Base-by-base conservation (phyloP, 2,888 invertebrate genomes). In the Cecidostiba fungosa region DNA sequence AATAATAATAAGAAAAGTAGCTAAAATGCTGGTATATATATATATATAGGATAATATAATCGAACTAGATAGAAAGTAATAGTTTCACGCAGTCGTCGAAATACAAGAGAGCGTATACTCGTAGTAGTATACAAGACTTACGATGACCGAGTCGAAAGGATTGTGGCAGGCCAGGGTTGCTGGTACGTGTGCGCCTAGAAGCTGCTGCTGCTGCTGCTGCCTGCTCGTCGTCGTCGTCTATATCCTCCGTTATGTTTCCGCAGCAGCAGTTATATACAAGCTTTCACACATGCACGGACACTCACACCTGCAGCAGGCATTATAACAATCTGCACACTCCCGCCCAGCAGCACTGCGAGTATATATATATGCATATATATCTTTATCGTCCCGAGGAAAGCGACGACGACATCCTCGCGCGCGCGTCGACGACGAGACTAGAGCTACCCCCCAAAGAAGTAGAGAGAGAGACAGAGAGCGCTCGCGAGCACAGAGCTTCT, bases 91-190 rank as follows among this genome's bases (percentile, higher is more conserved):
- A 3, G 29, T 54, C 12, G 16, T 39, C 16, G 66, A n/a, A 32
- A 10, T 29, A 0, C 1, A n/a, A 5, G 8, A 39, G 59, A 70
- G 29, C 12, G 54, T 66, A 39, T 8, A 14, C 29, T 12, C 32
- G 76, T 62, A 69, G 43, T 29, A n/a, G 19, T 10, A 10, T 5
- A 54, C n/a, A 62, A n/a, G 32, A 93, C 93, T 93, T 92, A 93
- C 93, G 92, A 92, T 93, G 92, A 93, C 93, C 90, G 93, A 92
- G 89, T 93, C 92, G 91, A 93, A 93, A 91, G 92, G 93, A 92
- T 93, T 91, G 91, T 92, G 93, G 91, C 92, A 93, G 93, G 92
- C 93, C 93, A 93, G 93, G 87, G 39, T 78, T 82, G 83, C 87
- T 54, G 80, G n/a, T 82, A 73, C 32, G 66, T 66, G 74, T 80